These are phyloP conservation scores for Dynastes tityus DNA, from an alignment of 2,888 invertebrate genomes.

Conservation along the genomic window DNA sequence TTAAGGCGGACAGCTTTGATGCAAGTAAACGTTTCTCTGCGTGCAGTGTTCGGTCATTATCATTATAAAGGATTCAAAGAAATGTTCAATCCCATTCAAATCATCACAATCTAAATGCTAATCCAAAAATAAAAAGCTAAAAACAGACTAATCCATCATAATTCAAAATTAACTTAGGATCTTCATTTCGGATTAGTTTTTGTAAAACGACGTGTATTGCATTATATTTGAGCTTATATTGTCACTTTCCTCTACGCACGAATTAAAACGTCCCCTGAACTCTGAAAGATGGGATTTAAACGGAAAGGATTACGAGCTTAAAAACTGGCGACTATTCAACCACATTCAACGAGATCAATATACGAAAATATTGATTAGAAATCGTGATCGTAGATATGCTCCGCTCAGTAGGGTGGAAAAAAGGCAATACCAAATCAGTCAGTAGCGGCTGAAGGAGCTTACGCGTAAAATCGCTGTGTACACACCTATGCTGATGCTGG, in stretches of 20 bases:
- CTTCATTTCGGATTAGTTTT: background rate
- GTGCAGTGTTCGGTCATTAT: too few relatives aligned
- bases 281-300: conserved; percentile 26
- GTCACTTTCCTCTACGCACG: conserved; percentile 27
- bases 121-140: background rate
- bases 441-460: conserved; percentile 26
- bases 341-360: conserved; percentile 5
- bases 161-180: conserved; percentile 11
- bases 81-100: too few relatives aligned
- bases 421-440: conserved; percentile 17
- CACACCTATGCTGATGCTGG: conserved; percentile 17
- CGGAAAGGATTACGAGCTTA: conserved; percentile 27
- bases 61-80: too few relatives aligned
- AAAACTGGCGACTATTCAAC: conserved; percentile 21
- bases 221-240: conserved; percentile 34
- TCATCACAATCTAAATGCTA: too few relatives aligned
- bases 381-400: conserved; percentile 6
- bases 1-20: too few relatives aligned
- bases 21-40: too few relatives aligned
- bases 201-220: conserved; percentile 33
- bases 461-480: conserved; percentile 26
- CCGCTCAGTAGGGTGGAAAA: conserved; percentile 8
- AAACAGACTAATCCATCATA: background rate
- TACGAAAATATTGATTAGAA: conserved; percentile 27
- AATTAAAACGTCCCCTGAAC: conserved; percentile 18